Conservation (phyloP, 2,113 vertebrate species). For the Labeo catla region DNA sequence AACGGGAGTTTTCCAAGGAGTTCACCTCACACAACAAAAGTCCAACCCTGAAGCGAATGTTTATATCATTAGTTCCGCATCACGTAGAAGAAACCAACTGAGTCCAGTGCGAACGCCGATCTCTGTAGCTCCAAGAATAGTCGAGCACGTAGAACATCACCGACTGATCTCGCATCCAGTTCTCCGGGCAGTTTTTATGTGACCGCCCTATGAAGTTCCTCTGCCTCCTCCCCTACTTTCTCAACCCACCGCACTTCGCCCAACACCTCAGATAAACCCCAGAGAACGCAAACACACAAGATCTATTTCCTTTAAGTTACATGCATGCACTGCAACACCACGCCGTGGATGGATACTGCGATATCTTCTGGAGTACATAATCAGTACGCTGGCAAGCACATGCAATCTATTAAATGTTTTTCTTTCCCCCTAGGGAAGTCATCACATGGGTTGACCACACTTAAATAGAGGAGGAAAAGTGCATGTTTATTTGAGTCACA, state of each 20-base stretch:
- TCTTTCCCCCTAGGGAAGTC: background rate
- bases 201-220: slow-evolving; percentile 75
- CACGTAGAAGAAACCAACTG: slow-evolving; percentile 44
- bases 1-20: slow-evolving; percentile 49
- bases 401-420: slow-evolving; percentile 7
- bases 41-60: slow-evolving; percentile 64
- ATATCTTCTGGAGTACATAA: background rate
- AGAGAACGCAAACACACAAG: slow-evolving; percentile 39
- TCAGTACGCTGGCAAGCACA: background rate
- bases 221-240: slow-evolving; percentile 65
- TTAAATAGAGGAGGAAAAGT: background rate
- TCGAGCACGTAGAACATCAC: slow-evolving; percentile 58
- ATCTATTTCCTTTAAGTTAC: background rate
- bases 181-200: slow-evolving; percentile 77
- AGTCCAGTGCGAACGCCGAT: slow-evolving; percentile 28
- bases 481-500: background rate
- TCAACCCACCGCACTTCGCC: slow-evolving; percentile 60
- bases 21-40: slow-evolving; percentile 53
- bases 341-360: background rate
- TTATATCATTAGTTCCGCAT: slow-evolving; percentile 70
- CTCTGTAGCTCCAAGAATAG: slow-evolving; percentile 59
- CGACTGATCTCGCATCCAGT: slow-evolving; percentile 76
- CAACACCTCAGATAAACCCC: slow-evolving; percentile 72
- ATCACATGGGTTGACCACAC: slow-evolving; percentile 37
- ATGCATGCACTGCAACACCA: background rate